Evolutionary conservation across 2,113 vertebrate species (phyloP), one percentile per base, ranked within the genome.

Genomic region (Cygnus atratus): DNA sequence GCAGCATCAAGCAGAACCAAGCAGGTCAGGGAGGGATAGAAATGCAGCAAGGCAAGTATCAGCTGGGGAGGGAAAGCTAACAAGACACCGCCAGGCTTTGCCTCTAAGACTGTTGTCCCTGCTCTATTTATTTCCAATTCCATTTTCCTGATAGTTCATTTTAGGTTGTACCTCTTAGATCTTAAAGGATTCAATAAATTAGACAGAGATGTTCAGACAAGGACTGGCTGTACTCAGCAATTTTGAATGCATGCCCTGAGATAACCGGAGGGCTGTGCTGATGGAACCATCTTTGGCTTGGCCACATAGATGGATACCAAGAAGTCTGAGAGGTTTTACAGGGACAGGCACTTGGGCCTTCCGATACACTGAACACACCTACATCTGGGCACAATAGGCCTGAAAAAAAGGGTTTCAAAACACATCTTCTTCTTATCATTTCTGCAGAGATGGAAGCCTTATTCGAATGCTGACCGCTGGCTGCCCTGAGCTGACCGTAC

Each of bases 401-500:
- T 61, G 48, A 41, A 46, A 48, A 68, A 80, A 84, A 39, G 35
- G 7, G 8, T 91, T 91, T 84, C 29, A 73, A 83, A 46, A 57
- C 1, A 1, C 58, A 29, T 57, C 55, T 90, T 9, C 52, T 0
- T 9, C 52, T 0, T 54, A 11, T 20, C 15, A 5, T 57, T 68
- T 72, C 73, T 70, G 43, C 5, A 67, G 39, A 39, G 8, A 2
- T n/a, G 22, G 3, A 22, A 54, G 21, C 76, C 39, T 13, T 63
- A 12, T 50, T 33, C 68, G 37, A 67, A 67, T 50, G 4, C 18
- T 43, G 29, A 22, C 43, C 7, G 67, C 54, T 43, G 18, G 6
- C 9, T 84, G 14, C 17, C 48, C 58, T 76, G 25, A 59, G 50
- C 3, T 76, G 28, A 65, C 8, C 5, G 22, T 14, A 12, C 12